Conservation (phyloP, 2,888 invertebrate species). For the Ennomos fuscantarius region DNA sequence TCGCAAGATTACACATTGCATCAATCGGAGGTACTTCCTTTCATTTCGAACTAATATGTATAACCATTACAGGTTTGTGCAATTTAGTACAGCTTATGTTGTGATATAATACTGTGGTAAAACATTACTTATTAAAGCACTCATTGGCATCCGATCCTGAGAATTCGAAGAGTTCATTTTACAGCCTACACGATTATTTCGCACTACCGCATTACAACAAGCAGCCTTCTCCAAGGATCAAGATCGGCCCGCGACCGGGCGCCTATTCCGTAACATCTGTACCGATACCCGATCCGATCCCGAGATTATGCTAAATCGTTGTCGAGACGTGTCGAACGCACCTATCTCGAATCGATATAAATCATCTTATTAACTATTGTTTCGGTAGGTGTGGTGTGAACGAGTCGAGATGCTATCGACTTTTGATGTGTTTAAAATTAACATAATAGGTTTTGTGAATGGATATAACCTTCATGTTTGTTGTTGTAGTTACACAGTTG, state of each 20-base stretch:
- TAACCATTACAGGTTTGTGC: no score
- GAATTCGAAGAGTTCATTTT: not conserved
- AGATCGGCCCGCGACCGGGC: constrained; percentile 37
- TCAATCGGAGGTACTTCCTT: no score
- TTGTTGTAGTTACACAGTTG: constrained; percentile 54
- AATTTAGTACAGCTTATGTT: no score
- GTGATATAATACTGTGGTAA: no score
- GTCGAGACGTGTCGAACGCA: constrained; percentile 79
- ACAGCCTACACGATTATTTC: constrained; percentile 13
- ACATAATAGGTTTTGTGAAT: constrained; percentile 85
- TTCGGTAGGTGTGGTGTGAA: constrained; percentile 85
- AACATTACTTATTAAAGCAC: no score
- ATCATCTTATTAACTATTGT: constrained; percentile 86
- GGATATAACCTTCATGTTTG: constrained; percentile 78
- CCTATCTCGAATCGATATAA: constrained; percentile 82
- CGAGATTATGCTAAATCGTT: constrained; percentile 84
- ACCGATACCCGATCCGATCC: constrained; percentile 73
- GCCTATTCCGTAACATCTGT: constrained; percentile 69
- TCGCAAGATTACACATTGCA: no score
- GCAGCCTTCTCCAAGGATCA: constrained; percentile 41
- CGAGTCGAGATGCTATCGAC: constrained; percentile 76
- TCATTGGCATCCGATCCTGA: no score
- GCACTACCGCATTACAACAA: constrained; percentile 28
- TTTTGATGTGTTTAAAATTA: constrained; percentile 84
- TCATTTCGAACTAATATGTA: no score